Evolutionary conservation across 2,797 vertebrate genomes (phyloP), one percentile per base, ranked within the genome.

Genomic region (Tauraco hartlaubi): DNA sequence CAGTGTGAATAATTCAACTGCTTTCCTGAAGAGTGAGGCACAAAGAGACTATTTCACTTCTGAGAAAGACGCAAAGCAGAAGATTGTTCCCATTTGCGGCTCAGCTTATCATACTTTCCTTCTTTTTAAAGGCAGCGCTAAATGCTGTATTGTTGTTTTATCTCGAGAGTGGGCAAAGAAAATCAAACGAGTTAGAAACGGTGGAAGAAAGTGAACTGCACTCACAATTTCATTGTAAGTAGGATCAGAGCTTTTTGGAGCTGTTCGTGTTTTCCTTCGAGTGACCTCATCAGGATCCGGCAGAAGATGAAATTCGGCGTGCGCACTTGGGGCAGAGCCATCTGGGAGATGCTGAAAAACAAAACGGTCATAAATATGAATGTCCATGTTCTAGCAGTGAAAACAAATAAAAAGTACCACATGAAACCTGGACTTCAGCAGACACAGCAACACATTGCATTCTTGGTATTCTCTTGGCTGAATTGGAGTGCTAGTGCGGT

Each of bases 141-240:
- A 88, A 59, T 52, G 61, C 46, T 66, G 18, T 9, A 33, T 25
- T 79, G 51, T 51, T 76, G 68, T 63, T 77, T 43, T 43, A 88
- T 33, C 72, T 92, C 72, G 90, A 79, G 83, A 90, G 52, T 33
- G 28, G 52, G 49, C 35, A 90, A 94, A 85, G 73, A 82, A 95
- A 92, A 92, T 49, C 12, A 56, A 78, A 29, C 14, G 37, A 48
- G 26, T 39, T 90, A 43, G 62, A 95, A 88, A 28, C 3, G 37
- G 23, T 28, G 66, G 46, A 81, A 52, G 52, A 77, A 76, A 64
- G 68, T 29, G 71, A 92, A 31, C 3, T 6, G 58, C 75, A 97
- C 95, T 97, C 98, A 99, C 99, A 97, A 99, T 98, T 95, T 99
- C 98, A 84, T 99, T 99, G 97, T 98, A 99, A 52, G 97, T 98